Evolutionary conservation across 1,140 invertebrate genomes (phyloP), one percentile per base, ranked within the genome.

Genomic region (Caenorhabditis remanei): DNA sequence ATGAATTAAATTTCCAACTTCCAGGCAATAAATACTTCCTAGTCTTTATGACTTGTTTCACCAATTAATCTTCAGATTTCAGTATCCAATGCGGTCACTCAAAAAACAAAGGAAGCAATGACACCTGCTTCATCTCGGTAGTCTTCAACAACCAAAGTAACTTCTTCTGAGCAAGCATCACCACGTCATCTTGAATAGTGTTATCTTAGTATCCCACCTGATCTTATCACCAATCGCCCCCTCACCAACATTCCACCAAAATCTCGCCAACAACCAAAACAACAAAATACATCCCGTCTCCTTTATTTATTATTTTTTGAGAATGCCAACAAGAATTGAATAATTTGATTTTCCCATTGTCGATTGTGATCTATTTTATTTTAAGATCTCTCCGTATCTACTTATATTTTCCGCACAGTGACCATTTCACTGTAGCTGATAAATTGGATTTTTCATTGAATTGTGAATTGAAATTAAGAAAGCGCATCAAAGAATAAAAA

Each of bases 381-480:
- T 79, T 48, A 32, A 48, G 71, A 79, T 79, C 71, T 79, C 71
- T 19, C 40, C 40, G 24, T 13, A 8, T 65, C 9, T 40, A 24
- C n/a, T 67, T n/a, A 32, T 79, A 79, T 79, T 50, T 79, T 46
- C 19, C 71, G 53, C 46, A 79, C 71, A 79, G 71, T 79, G 46
- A 46, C 71, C 43, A 13, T 79, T 11, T 53, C 11, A 53, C 46
- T 5, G 65, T 71, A 71, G 65, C 46, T 48, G 71, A 79, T 79
- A 79, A 79, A 79, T 79, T 79, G 71, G 71, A 79, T 79, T 79
- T 43, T 43, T n/a, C 71, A 79, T 79, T 79, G 24, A 79, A 50
- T 50, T 79, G 71, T 79, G 71, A 79, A 79, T 79, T 79, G 19
- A 53, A 67, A 14, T 67, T 19, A 79, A 79, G 19, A 79, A 79